phyloP scores from a whole-genome alignment of 1,140 invertebrate species.

The Hyles vespertilio region DNA sequence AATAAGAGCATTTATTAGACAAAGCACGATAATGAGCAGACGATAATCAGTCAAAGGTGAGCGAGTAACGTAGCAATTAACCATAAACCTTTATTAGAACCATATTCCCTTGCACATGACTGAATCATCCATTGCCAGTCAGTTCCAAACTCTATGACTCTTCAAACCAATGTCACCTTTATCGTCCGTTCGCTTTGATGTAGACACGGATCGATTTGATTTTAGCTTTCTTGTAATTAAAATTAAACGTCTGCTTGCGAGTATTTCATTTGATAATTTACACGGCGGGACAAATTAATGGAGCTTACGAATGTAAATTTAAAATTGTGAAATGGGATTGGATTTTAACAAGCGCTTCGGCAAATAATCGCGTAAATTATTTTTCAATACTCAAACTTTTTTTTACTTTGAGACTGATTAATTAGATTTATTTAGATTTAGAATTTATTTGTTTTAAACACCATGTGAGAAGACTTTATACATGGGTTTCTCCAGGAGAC shows the following conservation, averaged over 20 bases:
- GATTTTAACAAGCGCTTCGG: too few species aligned
- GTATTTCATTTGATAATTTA: constrained; percentile 14
- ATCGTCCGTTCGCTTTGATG: constrained; percentile 40
- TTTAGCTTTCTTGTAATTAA: constrained; percentile 48
- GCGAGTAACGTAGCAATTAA: constrained; percentile 26
- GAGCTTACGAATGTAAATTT: background rate
- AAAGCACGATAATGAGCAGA: constrained; percentile 10
- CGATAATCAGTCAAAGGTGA: constrained; percentile 26
- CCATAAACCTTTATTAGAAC: constrained; percentile 17
- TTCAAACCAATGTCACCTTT: constrained; percentile 55
- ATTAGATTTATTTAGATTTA: too few species aligned
- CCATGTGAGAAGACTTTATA: too few species aligned
- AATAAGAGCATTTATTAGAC: background rate
- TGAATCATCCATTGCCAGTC: constrained; percentile 9
- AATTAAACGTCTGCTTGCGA: constrained; percentile 31
- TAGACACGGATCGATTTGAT: constrained; percentile 41
- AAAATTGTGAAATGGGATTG: background rate
- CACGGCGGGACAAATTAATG: background rate
- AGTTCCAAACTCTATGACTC: constrained; percentile 39
- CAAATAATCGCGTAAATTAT: too few species aligned
- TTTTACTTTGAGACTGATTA: too few species aligned
- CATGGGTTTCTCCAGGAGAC: too few species aligned
- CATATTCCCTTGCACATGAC: constrained; percentile 21
- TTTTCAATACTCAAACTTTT: too few species aligned
- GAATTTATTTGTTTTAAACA: too few species aligned